phyloP scores from a whole-genome alignment of 2,888 invertebrate genomes.

The Phrixothrix hirtus region DNA sequence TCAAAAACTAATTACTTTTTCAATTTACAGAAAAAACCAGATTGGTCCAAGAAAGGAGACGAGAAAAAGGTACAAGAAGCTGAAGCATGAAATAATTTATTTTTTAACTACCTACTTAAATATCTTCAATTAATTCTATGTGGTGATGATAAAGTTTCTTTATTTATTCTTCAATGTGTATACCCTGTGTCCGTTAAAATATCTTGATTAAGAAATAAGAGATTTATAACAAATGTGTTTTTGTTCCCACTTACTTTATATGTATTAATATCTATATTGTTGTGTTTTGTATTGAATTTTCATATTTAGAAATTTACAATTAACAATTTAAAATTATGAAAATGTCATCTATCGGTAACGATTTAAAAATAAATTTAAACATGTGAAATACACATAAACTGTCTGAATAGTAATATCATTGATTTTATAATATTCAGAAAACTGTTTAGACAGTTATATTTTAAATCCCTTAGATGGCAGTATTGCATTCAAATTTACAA shows the following conservation, averaged over 20 bases:
- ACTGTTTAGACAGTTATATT: no score
- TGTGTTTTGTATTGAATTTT: not conserved
- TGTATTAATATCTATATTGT: not conserved
- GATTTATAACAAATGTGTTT: not conserved
- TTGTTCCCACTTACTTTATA: not conserved
- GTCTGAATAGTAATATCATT: no score
- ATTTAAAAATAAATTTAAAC: no score
- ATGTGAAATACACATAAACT: no score
- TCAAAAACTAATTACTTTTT: no score
- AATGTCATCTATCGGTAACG: no score
- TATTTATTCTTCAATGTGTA: conserved; percentile 1
- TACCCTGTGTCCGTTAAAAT: not conserved
- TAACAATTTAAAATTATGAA: no score
- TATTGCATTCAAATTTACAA: no score
- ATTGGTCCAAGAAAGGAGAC: conserved; percentile 91
- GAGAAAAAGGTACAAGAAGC: conserved; percentile 84
- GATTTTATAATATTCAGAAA: no score
- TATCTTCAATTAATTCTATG: conserved; percentile 3
- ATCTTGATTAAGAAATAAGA: conserved; percentile 6
- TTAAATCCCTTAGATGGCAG: no score
- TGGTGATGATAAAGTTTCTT: conserved; percentile 2
- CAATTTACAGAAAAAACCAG: conserved; percentile 84
- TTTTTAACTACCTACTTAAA: not conserved
- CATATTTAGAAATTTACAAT: no score
- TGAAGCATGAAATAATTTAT: conserved; percentile 71